phyloP scores from a whole-genome alignment of 2,797 vertebrate genomes.

The Sebastes glaucus region DNA sequence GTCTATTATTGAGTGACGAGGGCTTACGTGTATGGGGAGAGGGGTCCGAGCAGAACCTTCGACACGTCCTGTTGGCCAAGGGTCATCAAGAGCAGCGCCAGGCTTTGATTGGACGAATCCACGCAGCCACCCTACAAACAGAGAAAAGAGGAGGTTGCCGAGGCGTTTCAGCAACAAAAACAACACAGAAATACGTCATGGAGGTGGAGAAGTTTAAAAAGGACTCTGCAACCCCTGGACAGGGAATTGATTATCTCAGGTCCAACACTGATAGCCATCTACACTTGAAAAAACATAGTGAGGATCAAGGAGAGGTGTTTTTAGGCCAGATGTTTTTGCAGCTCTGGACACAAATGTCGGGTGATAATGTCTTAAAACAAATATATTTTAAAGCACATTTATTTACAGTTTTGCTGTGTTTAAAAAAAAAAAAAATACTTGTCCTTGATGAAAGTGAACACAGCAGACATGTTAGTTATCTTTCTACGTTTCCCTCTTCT shows the following conservation, averaged over 20 bases:
- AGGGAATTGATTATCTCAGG: slow-evolving; percentile 7
- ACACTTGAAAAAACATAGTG: not conserved
- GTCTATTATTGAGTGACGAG: slow-evolving; percentile 1
- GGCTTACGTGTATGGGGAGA: slow-evolving; percentile 93
- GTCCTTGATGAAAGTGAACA: not conserved
- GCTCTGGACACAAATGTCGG: not conserved
- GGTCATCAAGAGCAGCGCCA: slow-evolving; percentile 94
- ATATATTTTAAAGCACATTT: not conserved
- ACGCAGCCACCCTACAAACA: slow-evolving; percentile 93
- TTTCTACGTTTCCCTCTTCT: not conserved
- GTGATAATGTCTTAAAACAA: not conserved
- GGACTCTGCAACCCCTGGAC: not conserved
- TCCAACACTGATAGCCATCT: not conserved
- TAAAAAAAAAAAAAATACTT: not conserved
- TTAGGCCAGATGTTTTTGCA: not conserved
- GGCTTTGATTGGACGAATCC: slow-evolving; percentile 96
- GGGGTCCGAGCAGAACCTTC: slow-evolving; percentile 93
- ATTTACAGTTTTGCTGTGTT: not conserved
- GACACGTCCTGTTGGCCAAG: slow-evolving; percentile 98
- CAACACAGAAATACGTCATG: slow-evolving; percentile 37
- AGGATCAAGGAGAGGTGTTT: not conserved
- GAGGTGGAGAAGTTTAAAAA: slow-evolving; percentile 34
- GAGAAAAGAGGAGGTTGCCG: slow-evolving; percentile 25
- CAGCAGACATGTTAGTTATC: not conserved
- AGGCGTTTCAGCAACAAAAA: slow-evolving; percentile 41